Evolutionary conservation across 23 tunicate species (phyloP), one percentile per base, ranked within the genome.

Genomic region (Ciona savignyi): DNA sequence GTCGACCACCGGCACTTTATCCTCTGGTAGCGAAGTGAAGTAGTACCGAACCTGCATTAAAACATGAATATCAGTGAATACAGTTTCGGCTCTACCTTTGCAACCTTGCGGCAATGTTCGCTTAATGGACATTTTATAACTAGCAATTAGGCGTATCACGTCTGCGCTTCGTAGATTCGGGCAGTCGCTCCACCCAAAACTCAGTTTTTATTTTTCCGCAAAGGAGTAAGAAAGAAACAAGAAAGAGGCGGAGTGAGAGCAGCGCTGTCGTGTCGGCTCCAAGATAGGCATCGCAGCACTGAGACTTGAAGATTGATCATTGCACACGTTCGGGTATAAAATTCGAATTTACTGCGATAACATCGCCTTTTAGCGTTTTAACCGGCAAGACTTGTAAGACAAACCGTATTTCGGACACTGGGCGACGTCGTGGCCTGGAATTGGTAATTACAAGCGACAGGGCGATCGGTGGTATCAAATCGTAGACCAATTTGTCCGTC

Each of bases 1-100:
- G 67, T 87, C 95, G 19, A 79, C 73, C 33, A 78, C n/a, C 22
- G 99, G 99, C 23, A 94, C 99, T 30, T 89, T 93, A 23, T 94
- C 94, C 32, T 87, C 95, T 0, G 99, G 95, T 4, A 94, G 70
- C 31, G 74, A 60, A 32, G 67, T 70, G 79, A 94, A 94, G 66
- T 86, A 94, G 33, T 66, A 19, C 29, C 83, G 95, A 22, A 94
- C 90, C 99, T 94, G 73, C 2, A n/a, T n/a, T n/a, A n/a, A n/a
- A n/a, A n/a, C n/a, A n/a, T n/a, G n/a, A n/a, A n/a, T n/a, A n/a
- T n/a, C n/a, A n/a, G n/a, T n/a, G n/a, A n/a, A n/a, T n/a, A n/a
- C n/a, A n/a, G n/a, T n/a, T n/a, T n/a, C n/a, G n/a, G n/a, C n/a
- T n/a, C n/a, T n/a, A n/a, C n/a, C n/a, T n/a, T n/a, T n/a, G n/a